A percentile compares a stretch with the other conserved stretches of the same genome.
These are phyloP conservation scores for Origma solitaria DNA, from an alignment of 2,113 vertebrate species.

Conservation along the genomic window DNA sequence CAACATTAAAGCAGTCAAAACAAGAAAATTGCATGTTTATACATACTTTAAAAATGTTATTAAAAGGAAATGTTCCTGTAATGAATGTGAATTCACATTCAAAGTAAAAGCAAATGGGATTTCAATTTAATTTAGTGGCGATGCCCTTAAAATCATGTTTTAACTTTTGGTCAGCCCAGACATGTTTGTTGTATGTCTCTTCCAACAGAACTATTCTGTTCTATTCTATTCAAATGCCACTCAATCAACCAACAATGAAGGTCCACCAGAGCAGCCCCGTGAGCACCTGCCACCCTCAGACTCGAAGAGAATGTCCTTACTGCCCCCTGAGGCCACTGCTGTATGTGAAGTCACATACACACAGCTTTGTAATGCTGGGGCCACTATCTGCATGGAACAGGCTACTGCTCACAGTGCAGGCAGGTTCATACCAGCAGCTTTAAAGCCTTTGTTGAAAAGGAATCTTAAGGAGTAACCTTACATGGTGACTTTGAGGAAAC, in stretches of 20 bases:
- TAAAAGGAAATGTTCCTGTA: not conserved
- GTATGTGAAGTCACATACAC: not conserved
- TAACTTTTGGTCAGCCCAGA: not conserved
- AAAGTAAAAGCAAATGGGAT: not conserved
- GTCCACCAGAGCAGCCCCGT: not conserved
- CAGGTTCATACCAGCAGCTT: not conserved
- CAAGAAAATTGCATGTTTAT: not conserved
- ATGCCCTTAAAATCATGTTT: not conserved
- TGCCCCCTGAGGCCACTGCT: not conserved
- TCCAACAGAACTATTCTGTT: not conserved
- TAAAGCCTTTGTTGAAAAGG: not conserved
- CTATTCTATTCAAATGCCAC: not conserved
- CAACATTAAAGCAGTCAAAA: conserved; percentile 1
- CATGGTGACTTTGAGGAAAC: not conserved
- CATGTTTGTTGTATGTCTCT: not conserved
- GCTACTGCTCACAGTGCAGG: not conserved
- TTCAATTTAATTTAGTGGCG: not conserved
- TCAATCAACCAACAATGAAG: not conserved
- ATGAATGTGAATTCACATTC: not conserved
- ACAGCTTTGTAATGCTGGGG: not conserved
- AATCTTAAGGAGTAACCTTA: not conserved
- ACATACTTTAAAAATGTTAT: not conserved
- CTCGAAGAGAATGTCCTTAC: not conserved
- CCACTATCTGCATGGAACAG: not conserved
- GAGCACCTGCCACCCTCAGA: not conserved